phyloP scores from a whole-genome alignment of 2,797 vertebrate genomes.

The Adelosebastes latens region DNA sequence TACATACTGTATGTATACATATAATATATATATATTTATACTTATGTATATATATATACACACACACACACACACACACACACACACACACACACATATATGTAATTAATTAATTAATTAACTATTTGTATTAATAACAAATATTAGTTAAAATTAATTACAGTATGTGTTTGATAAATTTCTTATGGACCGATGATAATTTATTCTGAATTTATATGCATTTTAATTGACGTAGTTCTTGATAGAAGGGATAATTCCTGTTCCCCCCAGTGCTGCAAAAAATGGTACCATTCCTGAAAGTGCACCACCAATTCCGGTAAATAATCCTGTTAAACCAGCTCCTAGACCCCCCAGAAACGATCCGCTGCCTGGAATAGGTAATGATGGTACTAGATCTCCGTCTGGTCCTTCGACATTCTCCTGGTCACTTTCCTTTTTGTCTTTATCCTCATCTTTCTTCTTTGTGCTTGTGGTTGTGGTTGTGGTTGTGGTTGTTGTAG shows the following conservation, averaged over 20 bases:
- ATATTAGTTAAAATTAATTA: too few relatives aligned
- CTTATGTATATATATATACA: too few relatives aligned
- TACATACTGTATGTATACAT: too few relatives aligned
- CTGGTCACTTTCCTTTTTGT: neutral
- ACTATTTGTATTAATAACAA: too few relatives aligned
- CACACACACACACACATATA: too few relatives aligned
- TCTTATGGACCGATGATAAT: too few relatives aligned
- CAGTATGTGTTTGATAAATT: too few relatives aligned
- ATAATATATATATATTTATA: too few relatives aligned
- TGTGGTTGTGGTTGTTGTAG: neutral
- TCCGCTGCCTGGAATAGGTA: neutral
- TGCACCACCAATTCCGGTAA: neutral
- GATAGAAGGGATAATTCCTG: neutral
- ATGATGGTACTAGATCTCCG: neutral
- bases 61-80: too few relatives aligned
- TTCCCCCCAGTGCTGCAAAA: neutral
- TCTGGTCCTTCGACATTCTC: neutral
- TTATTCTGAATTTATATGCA: too few relatives aligned
- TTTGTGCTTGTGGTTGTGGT: neutral
- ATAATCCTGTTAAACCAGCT: neutral
- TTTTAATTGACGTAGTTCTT: too few relatives aligned
- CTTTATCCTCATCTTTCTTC: neutral
- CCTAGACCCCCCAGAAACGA: neutral
- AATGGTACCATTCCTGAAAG: rapidly evolving
- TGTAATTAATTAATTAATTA: too few relatives aligned